phyloP scores from a whole-genome alignment of 2,797 vertebrate genomes.

The Chrosomus eos region DNA sequence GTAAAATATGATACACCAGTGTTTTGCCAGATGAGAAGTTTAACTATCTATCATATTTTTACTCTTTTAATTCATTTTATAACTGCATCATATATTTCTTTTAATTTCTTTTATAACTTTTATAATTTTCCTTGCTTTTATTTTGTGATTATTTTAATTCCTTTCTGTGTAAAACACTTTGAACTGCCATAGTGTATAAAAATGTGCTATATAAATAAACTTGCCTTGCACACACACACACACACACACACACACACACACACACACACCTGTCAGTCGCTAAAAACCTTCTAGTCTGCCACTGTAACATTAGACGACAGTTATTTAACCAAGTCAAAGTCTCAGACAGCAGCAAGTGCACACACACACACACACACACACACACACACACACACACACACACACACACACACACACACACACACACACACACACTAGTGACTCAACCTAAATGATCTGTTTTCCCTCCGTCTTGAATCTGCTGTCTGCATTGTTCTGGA shows the following conservation, averaged over 20 bases:
- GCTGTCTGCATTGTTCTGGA: background rate
- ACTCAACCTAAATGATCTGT: background rate
- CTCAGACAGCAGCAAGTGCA: background rate
- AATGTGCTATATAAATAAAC: no score
- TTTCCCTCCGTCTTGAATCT: background rate
- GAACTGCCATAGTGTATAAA: no score
- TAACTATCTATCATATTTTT: no score
- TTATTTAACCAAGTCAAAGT: background rate
- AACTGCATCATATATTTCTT: no score
- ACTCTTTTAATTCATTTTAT: no score
- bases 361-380: background rate
- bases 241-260: slow-evolving; percentile 35
- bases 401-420: background rate
- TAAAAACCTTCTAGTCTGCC: background rate
- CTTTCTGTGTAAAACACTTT: no score
- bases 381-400: background rate
- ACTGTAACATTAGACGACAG: slow-evolving; percentile 13
- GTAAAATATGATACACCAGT: no score
- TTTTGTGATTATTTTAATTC: no score
- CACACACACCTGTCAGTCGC: slow-evolving; percentile 36
- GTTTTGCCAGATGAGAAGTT: no score
- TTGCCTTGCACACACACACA: no score
- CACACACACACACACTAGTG: background rate
- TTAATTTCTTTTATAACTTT: no score
- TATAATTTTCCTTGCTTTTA: no score